These are phyloP conservation scores for Characodon lateralis DNA, from an alignment of 2,797 vertebrate genomes.

Conservation along the genomic window DNA sequence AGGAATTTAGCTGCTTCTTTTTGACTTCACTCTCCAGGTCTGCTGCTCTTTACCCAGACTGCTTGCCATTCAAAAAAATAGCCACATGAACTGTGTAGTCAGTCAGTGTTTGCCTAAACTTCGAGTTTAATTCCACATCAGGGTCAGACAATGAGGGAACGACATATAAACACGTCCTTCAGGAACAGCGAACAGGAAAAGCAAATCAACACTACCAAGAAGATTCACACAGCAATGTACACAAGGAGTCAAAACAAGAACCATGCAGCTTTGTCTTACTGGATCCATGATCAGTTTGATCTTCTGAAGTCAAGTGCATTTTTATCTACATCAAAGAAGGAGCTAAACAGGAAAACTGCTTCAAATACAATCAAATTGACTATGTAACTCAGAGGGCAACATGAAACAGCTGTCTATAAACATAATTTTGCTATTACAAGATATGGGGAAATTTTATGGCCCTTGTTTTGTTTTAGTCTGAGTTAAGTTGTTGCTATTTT, in stretches of 20 bases:
- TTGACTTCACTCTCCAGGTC: constrained; percentile 9
- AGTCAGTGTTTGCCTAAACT: not conserved
- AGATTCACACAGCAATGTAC: constrained; percentile 2
- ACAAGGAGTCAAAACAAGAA: constrained; percentile 17
- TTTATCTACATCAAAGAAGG: constrained; percentile 11
- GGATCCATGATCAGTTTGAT: not conserved
- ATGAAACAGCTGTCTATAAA: not conserved
- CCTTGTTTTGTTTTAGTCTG: constrained; percentile 10
- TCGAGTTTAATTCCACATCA: constrained; percentile 4
- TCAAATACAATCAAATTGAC: constrained; percentile 15
- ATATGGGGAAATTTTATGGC: not conserved
- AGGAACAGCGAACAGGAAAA: constrained; percentile 1
- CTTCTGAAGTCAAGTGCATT: constrained; percentile 8
- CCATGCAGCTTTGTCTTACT: not conserved
- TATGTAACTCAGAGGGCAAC: not conserved
- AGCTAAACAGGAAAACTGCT: constrained; percentile 25
- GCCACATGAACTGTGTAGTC: not conserved
- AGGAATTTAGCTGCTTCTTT: constrained; percentile 41
- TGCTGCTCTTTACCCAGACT: constrained; percentile 5
- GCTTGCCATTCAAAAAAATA: constrained; percentile 14
- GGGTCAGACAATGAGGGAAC: constrained; percentile 8
- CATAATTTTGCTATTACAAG: not conserved
- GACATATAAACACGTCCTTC: constrained; percentile 11
- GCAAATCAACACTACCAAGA: constrained; percentile 2
- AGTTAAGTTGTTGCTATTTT: not conserved